Percentiles rank a stretch among this genome's conserved stretches.
Evolutionary conservation across 92 coral and sea anemone species (phyloP).

Genomic region (Siderastrea radians): DNA sequence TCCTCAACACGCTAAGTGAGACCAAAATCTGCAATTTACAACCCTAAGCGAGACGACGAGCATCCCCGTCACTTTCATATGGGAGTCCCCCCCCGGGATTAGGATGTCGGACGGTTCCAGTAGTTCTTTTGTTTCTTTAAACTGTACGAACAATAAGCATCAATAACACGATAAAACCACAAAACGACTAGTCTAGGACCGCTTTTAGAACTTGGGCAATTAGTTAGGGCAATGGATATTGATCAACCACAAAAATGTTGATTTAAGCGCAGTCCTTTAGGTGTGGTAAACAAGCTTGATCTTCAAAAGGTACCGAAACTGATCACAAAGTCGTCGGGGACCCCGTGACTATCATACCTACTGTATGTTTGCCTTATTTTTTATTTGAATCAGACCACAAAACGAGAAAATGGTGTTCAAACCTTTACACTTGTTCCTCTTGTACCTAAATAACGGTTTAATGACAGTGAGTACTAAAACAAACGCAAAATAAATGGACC

Average conservation of each 20-base stretch:
- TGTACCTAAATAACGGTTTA: neutral
- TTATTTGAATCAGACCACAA: no score
- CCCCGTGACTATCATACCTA: neutral
- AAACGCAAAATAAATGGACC: slow-evolving; percentile 1
- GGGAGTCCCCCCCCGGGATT: no score
- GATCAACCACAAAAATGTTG: slow-evolving; percentile 43
- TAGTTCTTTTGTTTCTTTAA: neutral
- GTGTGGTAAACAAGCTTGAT: neutral
- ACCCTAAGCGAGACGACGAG: no score
- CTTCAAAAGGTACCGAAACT: slow-evolving; percentile 50
- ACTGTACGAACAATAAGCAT: neutral
- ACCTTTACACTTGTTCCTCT: neutral
- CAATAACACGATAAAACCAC: slow-evolving; percentile 9
- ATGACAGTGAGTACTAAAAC: neutral
- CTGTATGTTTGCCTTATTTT: neutral
- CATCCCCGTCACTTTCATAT: no score
- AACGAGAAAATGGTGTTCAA: neutral
- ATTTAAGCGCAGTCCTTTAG: slow-evolving; percentile 40
- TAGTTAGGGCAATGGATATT: slow-evolving; percentile 1
- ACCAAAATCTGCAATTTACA: no score
- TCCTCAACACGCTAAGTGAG: no score
- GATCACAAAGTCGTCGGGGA: neutral
- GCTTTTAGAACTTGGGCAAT: slow-evolving; percentile 2
- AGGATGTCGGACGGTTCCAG: neutral
- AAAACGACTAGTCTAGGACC: neutral